Evolutionary conservation across 2,113 vertebrate species (phyloP).

Genomic region (Corydoras sp.): DNA sequence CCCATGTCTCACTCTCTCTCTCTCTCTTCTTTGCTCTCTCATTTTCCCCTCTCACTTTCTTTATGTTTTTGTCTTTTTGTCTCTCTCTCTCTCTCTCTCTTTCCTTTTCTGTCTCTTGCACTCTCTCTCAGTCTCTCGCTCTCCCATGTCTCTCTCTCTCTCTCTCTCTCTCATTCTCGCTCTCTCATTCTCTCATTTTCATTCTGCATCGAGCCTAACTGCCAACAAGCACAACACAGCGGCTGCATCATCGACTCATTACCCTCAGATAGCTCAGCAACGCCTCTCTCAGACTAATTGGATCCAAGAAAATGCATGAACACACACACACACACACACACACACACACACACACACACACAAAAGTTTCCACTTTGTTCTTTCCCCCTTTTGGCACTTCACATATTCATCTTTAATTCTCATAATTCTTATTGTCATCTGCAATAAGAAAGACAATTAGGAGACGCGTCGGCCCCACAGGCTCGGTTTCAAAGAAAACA

Average conservation of each 20-base stretch:
- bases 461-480: no score
- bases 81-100: no score
- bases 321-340: conserved; percentile 3
- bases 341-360: background rate
- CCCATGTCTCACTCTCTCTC: no score
- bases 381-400: background rate
- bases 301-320: conserved; percentile 8
- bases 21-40: no score
- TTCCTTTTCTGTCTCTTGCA: no score
- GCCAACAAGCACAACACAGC: conserved; percentile 16
- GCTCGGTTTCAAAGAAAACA: no score
- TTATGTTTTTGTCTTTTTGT: no score
- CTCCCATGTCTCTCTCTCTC: conserved; percentile 25
- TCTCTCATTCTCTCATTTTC: conserved; percentile 29
- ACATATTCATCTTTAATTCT: background rate
- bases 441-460: no score
- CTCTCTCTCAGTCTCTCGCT: no score
- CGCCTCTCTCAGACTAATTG: conserved; percentile 6
- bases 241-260: conserved; percentile 28
- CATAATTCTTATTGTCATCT: background rate
- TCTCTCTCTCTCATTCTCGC: conserved; percentile 32
- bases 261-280: conserved; percentile 17
- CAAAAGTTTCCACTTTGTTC: background rate
- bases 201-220: background rate
- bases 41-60: no score